Base-by-base conservation (phyloP, 2,888 invertebrate genomes). In the Nomada ruficornis region DNA sequence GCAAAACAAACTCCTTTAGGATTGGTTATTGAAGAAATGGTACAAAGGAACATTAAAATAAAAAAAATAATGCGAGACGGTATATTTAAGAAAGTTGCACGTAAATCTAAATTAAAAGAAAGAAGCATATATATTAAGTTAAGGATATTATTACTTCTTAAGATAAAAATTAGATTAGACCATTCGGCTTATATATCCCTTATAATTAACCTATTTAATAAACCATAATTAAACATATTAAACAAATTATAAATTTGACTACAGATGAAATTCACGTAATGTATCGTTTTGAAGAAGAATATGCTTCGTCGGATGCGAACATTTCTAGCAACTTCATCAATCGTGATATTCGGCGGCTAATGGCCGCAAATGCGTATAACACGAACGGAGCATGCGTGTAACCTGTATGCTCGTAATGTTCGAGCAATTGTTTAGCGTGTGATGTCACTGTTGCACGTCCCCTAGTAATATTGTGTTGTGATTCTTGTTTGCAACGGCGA, bases 351-450 rank as follows among this genome's bases (percentile, higher is more conserved):
- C 29, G 7, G 36, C 29, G n/a, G n/a, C 47, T 47, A 10, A 20
- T 59, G 11, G 44, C 15, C 15, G 44, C 11, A n/a, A 0, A 36
- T 7, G 36, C 7, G 36, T 7, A 36, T 47, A 50, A 59, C 54
- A 20, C 7, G 13, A 18, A 36, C 15, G 5, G 65, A 52, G 74
- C 78, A 74, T 70, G 81, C 81, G 79, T 73, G 70, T 26, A 70
- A 55, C 65, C 47, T 70, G n/a, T 71, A 52, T 36, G n/a, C 10
- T 75, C 15, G 23, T 54, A n/a, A 69, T 13, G 11, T 73, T 75
- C 23, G 67, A 57, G 65, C 52, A 54, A 13, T 62, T 44, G 59
- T 70, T 42, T 29, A 13, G 44, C 15, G 57, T 74, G 57, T 72
- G 74, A 76, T 76, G 68, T 79, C 63, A 68, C 55, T 71, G 60